These are phyloP conservation scores for Drosophila picticornis DNA, from an alignment of 2,888 invertebrate species.

Conservation along the genomic window DNA sequence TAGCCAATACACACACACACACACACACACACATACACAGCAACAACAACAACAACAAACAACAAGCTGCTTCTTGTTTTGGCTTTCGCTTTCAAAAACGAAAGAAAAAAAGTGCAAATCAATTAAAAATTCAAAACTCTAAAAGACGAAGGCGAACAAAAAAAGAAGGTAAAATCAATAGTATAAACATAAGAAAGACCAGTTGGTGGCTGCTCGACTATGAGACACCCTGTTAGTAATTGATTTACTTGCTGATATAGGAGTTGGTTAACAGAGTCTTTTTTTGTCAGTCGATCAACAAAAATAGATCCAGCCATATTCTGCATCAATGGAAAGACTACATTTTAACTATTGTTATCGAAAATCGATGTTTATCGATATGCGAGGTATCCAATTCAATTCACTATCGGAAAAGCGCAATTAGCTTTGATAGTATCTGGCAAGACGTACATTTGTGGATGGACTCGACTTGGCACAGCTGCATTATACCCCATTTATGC, in stretches of 20 bases:
- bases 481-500: not conserved
- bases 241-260: not conserved
- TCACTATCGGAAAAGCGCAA: not conserved
- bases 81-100: conserved; percentile 51
- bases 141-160: conserved; percentile 2
- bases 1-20: conserved; percentile 1
- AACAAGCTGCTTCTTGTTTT: conserved; percentile 3
- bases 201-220: not conserved
- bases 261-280: not conserved
- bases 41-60: conserved; percentile 1
- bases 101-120: conserved; percentile 8
- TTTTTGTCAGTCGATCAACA: not conserved
- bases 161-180: conserved; percentile 11
- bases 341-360: not conserved
- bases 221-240: not conserved
- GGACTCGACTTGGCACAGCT: not conserved
- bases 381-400: not conserved
- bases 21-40: conserved; percentile 5
- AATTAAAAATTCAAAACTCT: conserved; percentile 46
- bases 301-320: not conserved
- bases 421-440: not conserved
- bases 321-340: not conserved
- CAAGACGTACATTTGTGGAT: not conserved
- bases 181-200: not conserved
- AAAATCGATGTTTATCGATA: not conserved